Conservation (phyloP, 2,797 vertebrate genomes). For the Argentina silus region DNA sequence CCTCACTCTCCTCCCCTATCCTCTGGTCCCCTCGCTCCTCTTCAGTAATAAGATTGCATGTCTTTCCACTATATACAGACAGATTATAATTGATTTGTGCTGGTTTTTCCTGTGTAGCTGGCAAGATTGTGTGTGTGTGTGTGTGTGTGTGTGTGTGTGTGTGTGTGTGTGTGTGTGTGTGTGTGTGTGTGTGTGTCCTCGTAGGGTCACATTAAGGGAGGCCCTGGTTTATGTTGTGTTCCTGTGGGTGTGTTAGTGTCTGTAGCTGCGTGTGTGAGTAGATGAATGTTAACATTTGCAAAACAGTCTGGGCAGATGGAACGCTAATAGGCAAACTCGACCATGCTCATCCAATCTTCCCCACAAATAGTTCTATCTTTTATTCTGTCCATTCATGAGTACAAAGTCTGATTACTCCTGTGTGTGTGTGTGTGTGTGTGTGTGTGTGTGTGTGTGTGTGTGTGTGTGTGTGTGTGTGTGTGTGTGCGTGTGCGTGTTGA, state of each 20-base stretch:
- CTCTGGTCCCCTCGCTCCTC: background rate
- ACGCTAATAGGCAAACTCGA: background rate
- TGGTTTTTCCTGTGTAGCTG: background rate
- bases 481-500: background rate
- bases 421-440: constrained; percentile 9
- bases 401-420: background rate
- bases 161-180: background rate
- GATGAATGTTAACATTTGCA: background rate
- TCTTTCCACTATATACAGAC: constrained; percentile 1
- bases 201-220: background rate
- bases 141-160: background rate
- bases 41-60: background rate
- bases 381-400: background rate
- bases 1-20: background rate
- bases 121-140: background rate
- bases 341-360: constrained; percentile 4
- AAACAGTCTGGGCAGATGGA: background rate
- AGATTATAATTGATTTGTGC: constrained; percentile 18
- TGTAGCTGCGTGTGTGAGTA: background rate
- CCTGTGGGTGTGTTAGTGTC: background rate
- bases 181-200: background rate
- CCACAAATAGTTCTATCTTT: background rate
- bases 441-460: constrained; percentile 1
- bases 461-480: background rate
- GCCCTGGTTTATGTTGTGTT: background rate